Evolutionary conservation across 2,888 invertebrate genomes (phyloP).

Genomic region (Ormyrus labotus): DNA sequence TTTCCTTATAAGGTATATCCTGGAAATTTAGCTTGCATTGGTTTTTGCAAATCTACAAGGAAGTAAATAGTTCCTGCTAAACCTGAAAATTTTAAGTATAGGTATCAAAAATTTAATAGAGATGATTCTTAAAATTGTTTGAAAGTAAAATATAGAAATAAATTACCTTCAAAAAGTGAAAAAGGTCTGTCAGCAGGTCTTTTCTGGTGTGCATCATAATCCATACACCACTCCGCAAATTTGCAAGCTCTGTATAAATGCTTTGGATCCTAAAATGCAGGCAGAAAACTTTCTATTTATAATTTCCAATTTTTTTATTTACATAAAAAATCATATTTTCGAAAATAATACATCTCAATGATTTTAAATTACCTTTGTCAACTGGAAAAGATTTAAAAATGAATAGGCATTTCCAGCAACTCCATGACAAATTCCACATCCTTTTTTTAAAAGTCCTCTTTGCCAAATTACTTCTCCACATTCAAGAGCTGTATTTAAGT

Average conservation of each 20-base stretch:
- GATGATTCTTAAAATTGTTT: background rate
- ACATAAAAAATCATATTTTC: constrained; percentile 48
- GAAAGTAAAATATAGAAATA: background rate
- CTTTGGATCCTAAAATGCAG: constrained; percentile 79
- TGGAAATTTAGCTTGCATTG: constrained; percentile 85
- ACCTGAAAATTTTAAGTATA: constrained; percentile 71
- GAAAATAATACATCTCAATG: constrained; percentile 16
- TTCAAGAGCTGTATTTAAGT: constrained; percentile 82
- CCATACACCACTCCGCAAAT: constrained; percentile 89
- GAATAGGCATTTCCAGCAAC: constrained; percentile 92
- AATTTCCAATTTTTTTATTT: background rate
- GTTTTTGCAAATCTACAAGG: constrained; percentile 82
- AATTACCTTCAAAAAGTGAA: constrained; percentile 88
- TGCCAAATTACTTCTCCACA: constrained; percentile 89
- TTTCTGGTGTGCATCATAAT: constrained; percentile 81
- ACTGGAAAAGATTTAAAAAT: constrained; percentile 86
- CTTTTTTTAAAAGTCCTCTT: constrained; percentile 87
- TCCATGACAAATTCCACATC: constrained; percentile 93
- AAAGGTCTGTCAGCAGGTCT: constrained; percentile 86
- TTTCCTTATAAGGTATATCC: constrained; percentile 79
- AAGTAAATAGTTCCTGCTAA: constrained; percentile 87
- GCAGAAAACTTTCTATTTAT: too few relatives aligned
- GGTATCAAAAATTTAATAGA: background rate
- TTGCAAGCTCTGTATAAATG: constrained; percentile 86
- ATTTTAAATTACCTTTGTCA: constrained; percentile 79